Conservation (phyloP, 2,113 vertebrate species). For the Suncus etruscus region DNA sequence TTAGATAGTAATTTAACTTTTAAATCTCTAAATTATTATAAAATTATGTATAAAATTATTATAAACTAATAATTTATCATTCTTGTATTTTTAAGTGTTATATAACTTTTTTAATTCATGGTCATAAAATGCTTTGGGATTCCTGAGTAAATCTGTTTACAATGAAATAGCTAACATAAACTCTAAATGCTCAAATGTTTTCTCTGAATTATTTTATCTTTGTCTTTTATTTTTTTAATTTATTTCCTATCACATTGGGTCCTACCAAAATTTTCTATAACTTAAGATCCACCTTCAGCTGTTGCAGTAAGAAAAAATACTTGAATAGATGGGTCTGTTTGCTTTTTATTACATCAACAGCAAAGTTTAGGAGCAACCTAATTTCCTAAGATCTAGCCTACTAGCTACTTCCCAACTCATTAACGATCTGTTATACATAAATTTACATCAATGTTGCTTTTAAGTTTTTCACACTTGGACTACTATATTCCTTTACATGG, state of each 20-base stretch:
- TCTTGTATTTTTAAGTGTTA: constrained; percentile 21
- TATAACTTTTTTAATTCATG: constrained; percentile 45
- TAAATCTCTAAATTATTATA: not conserved
- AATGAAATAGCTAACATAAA: constrained; percentile 41
- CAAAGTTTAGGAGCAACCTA: constrained; percentile 18
- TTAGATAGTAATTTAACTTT: constrained; percentile 1
- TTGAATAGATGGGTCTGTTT: constrained; percentile 25
- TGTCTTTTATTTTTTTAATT: constrained; percentile 54
- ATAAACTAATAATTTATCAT: constrained; percentile 54
- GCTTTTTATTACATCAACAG: constrained; percentile 39
- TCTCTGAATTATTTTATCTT: constrained; percentile 46
- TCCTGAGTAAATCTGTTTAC: constrained; percentile 10
- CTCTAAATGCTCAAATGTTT: constrained; percentile 37
- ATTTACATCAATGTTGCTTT: constrained; percentile 48
- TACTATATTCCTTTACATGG: constrained; percentile 35
- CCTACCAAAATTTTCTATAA: not conserved
- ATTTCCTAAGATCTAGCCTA: constrained; percentile 27
- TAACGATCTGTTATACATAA: constrained; percentile 40
- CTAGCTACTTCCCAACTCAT: not conserved
- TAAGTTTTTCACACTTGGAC: constrained; percentile 50
- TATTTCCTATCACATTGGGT: constrained; percentile 8
- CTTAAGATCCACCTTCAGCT: not conserved
- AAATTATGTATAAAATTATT: not conserved
- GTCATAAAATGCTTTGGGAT: constrained; percentile 59
- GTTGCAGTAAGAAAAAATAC: constrained; percentile 19